Evolutionary conservation across 2,888 invertebrate genomes (phyloP), one percentile per base, ranked within the genome.

Genomic region (Drosophila hawaiiensis): DNA sequence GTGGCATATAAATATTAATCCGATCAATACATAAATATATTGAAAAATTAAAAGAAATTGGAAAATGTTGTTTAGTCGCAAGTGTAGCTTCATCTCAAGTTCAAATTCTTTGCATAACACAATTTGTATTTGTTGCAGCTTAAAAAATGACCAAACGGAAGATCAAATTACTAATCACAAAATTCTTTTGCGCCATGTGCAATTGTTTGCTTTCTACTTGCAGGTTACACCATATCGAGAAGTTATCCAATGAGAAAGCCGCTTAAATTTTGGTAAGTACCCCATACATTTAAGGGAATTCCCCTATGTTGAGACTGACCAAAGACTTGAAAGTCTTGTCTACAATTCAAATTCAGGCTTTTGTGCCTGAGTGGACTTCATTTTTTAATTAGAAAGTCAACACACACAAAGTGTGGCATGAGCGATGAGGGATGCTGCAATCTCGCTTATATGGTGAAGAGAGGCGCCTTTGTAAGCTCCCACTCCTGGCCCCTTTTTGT

Each of bases 171-270:
- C 91, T 92, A 92, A 92, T 91, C 92, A 71, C 70, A 78, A 73
- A 65, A 63, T 90, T 82, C 64, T 84, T 83, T 91, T 89, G 84
- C 91, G 83, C 83, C 82, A 35, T 74, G 92, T 89, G 83, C 90
- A 89, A 82, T 67, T 64, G 68, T 84, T 66, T 90, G 84, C 83
- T 88, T 69, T 88, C 39, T 92, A 75, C 64, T 92, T 92, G 65
- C 91, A 92, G 92, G 91, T 92, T 92, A 92, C 92, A 92, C 92
- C 92, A 92, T 91, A 92, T 91, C 92, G 92, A 92, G 92, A 92
- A 92, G 90, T 92, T 92, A 92, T 92, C 92, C 92, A 92, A 92
- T 92, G 92, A 92, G 88, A 92, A 92, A 89, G 92, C 92, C 93
- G 91, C 91, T 91, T 91, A 91, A 90, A 92, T 90, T 92, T 91